Evolutionary conservation across 1,140 invertebrate genomes (phyloP).

Genomic region (Drosophila tristis): DNA sequence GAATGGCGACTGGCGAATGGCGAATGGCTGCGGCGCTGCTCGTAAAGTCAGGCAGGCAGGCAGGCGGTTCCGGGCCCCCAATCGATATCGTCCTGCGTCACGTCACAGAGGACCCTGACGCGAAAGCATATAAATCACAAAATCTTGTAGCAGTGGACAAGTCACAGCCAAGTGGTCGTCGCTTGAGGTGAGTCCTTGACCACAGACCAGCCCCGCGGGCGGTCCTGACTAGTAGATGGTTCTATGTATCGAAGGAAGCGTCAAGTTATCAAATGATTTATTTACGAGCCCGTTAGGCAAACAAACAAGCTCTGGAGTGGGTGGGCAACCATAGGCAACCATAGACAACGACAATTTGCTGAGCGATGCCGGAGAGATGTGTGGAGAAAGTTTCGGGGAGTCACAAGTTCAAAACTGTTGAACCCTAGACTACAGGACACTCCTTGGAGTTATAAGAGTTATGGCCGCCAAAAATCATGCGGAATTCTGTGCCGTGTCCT

Average conservation of each 20-base stretch:
- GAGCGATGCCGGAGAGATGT: constrained; percentile 51
- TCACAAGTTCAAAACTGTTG: constrained; percentile 76
- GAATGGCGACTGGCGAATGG: constrained; percentile 5
- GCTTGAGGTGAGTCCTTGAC: constrained; percentile 77
- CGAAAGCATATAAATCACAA: constrained; percentile 80
- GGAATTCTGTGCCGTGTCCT: constrained; percentile 10
- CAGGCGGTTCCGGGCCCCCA: constrained; percentile 11
- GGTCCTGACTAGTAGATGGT: constrained; percentile 14
- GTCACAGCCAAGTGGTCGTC: constrained; percentile 41
- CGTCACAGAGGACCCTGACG: constrained; percentile 54
- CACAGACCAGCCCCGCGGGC: constrained; percentile 30
- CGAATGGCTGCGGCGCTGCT: constrained; percentile 17
- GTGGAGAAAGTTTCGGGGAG: constrained; percentile 12
- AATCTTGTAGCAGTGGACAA: constrained; percentile 74
- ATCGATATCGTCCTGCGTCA: constrained; percentile 49
- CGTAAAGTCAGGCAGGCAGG: constrained; percentile 43
- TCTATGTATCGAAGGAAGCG: constrained; percentile 48
- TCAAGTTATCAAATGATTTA: constrained; percentile 83
- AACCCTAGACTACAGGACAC: constrained; percentile 34
- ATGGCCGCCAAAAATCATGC: constrained; percentile 45
- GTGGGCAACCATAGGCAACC: constrained; percentile 11
- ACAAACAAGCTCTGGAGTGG: constrained; percentile 63
- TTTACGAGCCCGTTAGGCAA: constrained; percentile 77
- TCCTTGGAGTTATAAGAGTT: constrained; percentile 35
- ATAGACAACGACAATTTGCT: constrained; percentile 63